A percentile compares a stretch with the other conserved stretches of the same genome.
Conservation (phyloP, 2,113 vertebrate species). For the Brachyhypopomus occidentalis region DNA sequence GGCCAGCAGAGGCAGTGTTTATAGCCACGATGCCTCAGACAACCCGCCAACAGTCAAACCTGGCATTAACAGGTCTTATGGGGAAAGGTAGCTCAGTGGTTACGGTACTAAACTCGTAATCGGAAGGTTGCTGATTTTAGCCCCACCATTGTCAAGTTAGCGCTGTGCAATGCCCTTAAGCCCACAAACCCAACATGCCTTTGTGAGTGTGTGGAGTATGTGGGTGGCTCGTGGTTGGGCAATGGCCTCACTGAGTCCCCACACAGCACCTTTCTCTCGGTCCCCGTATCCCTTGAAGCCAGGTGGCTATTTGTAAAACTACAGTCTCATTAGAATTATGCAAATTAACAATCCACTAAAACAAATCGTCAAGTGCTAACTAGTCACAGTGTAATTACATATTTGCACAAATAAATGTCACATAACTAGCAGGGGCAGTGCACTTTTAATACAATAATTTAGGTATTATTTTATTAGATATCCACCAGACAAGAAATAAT, state of each 20-base stretch:
- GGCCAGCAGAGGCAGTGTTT: not conserved
- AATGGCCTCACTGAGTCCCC: conserved; percentile 52
- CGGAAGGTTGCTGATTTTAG: too few species aligned
- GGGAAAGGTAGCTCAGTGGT: too few species aligned
- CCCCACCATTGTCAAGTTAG: too few species aligned
- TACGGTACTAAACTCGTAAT: too few species aligned
- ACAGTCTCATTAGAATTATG: conserved; percentile 73
- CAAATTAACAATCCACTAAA: conserved; percentile 70
- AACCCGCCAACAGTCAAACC: not conserved
- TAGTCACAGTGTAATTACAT: conserved; percentile 56
- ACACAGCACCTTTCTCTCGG: conserved; percentile 48
- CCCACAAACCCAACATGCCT: too few species aligned
- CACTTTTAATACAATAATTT: conserved; percentile 31
- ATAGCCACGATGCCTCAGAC: not conserved
- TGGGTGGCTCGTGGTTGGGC: conserved; percentile 31
- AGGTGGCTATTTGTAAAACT: conserved; percentile 66
- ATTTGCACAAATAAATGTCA: conserved; percentile 55
- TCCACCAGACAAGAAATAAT: conserved; percentile 42
- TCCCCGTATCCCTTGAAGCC: conserved; percentile 67
- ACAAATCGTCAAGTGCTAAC: conserved; percentile 63
- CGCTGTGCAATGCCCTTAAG: too few species aligned
- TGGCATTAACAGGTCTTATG: not conserved
- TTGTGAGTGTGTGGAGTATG: too few species aligned
- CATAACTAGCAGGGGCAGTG: not conserved
- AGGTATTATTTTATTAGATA: conserved; percentile 50